These are phyloP conservation scores for Drosophila cardini DNA, from an alignment of 1,140 invertebrate species.

Conservation along the genomic window DNA sequence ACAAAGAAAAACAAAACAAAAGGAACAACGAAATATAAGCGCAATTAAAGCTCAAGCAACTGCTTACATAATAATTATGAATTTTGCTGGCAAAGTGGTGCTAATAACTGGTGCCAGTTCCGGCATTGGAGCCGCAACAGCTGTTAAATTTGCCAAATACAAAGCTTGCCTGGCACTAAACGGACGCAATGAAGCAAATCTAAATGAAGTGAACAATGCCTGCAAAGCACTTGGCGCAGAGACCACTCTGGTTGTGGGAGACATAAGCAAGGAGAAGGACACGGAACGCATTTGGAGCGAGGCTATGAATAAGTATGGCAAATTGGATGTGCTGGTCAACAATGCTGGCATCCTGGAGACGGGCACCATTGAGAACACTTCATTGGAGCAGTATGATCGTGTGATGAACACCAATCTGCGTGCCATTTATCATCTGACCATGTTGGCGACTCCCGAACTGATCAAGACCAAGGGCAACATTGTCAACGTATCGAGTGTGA, in stretches of 20 bases:
- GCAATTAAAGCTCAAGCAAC: constrained; percentile 20
- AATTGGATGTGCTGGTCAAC: constrained; percentile 93
- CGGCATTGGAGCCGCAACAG: constrained; percentile 94
- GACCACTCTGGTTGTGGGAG: constrained; percentile 80
- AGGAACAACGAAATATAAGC: constrained; percentile 23
- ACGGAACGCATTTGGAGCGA: constrained; percentile 89
- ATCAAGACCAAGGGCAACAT: constrained; percentile 93
- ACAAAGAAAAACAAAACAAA: constrained; percentile 6
- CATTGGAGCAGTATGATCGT: constrained; percentile 92
- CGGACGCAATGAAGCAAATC: constrained; percentile 88
- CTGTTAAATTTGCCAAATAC: constrained; percentile 90
- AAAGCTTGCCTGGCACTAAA: constrained; percentile 90
- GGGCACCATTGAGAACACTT: constrained; percentile 93
- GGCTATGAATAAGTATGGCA: constrained; percentile 89
- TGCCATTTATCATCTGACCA: constrained; percentile 93
- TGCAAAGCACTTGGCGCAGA: constrained; percentile 82
- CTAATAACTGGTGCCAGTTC: constrained; percentile 93
- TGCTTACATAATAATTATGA: constrained; percentile 72
- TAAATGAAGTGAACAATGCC: constrained; percentile 55
- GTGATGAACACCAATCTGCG: constrained; percentile 94
- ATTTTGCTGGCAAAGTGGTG: constrained; percentile 89
- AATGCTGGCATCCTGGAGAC: constrained; percentile 94
- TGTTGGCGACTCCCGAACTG: constrained; percentile 93
- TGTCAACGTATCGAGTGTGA: constrained; percentile 96
- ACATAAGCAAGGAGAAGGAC: constrained; percentile 91